phyloP scores from a whole-genome alignment of 2,797 vertebrate species.

The Paratrypauchen microcephalus region DNA sequence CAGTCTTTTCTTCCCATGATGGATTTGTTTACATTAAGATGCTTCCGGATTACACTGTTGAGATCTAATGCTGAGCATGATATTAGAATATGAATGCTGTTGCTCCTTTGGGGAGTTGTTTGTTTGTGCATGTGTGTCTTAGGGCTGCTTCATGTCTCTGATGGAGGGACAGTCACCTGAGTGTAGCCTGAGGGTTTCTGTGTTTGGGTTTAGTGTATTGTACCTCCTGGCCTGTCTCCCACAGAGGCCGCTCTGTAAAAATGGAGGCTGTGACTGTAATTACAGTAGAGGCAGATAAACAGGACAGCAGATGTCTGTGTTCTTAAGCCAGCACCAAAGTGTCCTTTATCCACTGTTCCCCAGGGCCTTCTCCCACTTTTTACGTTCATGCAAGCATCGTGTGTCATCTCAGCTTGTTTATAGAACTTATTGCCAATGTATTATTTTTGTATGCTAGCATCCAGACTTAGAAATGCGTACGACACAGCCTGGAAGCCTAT shows the following conservation, averaged over 20 bases:
- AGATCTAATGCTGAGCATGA: not conserved
- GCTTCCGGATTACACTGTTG: not conserved
- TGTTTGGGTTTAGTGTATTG: slow-evolving; percentile 23
- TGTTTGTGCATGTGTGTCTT: slow-evolving; percentile 5
- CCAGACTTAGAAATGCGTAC: slow-evolving; percentile 13
- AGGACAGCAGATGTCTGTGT: slow-evolving; percentile 64
- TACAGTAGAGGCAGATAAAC: slow-evolving; percentile 45
- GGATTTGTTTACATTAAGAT: slow-evolving; percentile 1
- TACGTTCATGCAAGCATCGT: slow-evolving; percentile 5
- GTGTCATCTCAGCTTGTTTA: slow-evolving; percentile 24
- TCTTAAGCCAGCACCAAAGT: slow-evolving; percentile 56
- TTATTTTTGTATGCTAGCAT: slow-evolving; percentile 12
- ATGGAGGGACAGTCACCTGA: slow-evolving; percentile 47
- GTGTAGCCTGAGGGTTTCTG: slow-evolving; percentile 25
- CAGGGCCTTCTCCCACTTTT: slow-evolving; percentile 23
- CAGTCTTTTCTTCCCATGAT: not conserved
- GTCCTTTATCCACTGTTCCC: slow-evolving; percentile 58
- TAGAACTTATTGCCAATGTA: not conserved
- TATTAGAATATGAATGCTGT: not conserved
- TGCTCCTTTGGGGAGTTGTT: not conserved
- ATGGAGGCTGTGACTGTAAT: slow-evolving; percentile 64
- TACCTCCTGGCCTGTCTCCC: slow-evolving; percentile 47
- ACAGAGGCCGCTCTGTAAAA: slow-evolving; percentile 57
- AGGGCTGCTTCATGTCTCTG: slow-evolving; percentile 51
- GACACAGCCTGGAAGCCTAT: slow-evolving; percentile 11